A percentile compares a stretch with the other conserved stretches of the same genome.
These are phyloP conservation scores for Holacanthus passer DNA, from an alignment of 2,113 vertebrate species.

Conservation along the genomic window DNA sequence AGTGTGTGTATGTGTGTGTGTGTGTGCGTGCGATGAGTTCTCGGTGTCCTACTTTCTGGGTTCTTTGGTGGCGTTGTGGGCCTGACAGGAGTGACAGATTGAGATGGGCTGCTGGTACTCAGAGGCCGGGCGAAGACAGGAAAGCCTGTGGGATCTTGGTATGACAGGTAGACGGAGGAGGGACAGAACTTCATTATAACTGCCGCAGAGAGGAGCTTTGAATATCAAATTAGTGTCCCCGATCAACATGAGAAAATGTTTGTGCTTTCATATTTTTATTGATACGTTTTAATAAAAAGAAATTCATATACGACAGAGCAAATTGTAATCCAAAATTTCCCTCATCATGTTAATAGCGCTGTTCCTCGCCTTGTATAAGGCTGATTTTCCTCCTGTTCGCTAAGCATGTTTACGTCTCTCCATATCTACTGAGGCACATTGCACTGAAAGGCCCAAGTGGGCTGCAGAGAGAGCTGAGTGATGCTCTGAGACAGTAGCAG, in stretches of 20 bases:
- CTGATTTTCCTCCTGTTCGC: conserved; percentile 49
- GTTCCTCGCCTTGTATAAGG: conserved; percentile 35
- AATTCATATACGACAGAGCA: conserved; percentile 1
- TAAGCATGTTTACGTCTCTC: conserved; percentile 57
- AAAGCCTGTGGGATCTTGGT: conserved; percentile 71
- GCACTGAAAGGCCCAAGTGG: conserved; percentile 70
- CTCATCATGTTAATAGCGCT: background rate
- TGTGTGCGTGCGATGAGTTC: conserved; percentile 46
- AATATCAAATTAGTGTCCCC: conserved; percentile 54
- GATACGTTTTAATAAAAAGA: conserved; percentile 3
- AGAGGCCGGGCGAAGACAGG: conserved; percentile 72
- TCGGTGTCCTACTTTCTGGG: conserved; percentile 77
- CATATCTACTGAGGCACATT: conserved; percentile 67
- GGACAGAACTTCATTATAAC: conserved; percentile 69
- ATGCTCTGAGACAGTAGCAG: conserved; percentile 75
- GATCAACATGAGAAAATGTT: conserved; percentile 36
- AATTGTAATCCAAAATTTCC: background rate
- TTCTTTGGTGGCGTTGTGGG: conserved; percentile 73
- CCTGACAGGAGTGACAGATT: conserved; percentile 79
- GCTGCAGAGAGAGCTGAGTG: conserved; percentile 72
- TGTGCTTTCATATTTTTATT: conserved; percentile 3
- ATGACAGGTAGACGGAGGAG: conserved; percentile 77
- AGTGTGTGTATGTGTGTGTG: conserved; percentile 30
- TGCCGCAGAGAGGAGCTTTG: conserved; percentile 43
- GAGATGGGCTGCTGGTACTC: conserved; percentile 77